Percentiles rank a stretch among this genome's conserved stretches.
Evolutionary conservation across 2,797 vertebrate species (phyloP).

Genomic region (Gymnopithys bicolor): DNA sequence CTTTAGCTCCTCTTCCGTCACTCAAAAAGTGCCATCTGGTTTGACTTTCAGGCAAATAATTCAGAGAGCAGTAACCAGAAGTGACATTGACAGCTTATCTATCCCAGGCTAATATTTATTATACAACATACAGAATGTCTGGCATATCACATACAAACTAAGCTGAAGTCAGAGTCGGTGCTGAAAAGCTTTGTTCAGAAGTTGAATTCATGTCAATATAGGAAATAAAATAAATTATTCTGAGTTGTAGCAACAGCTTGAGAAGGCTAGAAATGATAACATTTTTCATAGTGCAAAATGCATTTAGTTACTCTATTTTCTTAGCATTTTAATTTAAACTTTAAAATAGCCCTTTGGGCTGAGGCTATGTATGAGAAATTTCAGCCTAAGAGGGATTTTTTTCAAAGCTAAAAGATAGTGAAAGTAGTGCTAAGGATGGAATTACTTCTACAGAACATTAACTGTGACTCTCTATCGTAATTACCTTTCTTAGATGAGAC

Average conservation of each 20-base stretch:
- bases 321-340: conserved; percentile 1
- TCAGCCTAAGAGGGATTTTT: not conserved
- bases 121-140: not conserved
- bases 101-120: not conserved
- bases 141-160: not conserved
- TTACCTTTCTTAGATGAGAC: not conserved
- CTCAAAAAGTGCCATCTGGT: not conserved
- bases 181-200: not conserved
- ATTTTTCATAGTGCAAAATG: not conserved
- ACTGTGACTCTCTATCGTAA: not conserved
- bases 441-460: not conserved
- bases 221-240: not conserved
- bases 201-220: not conserved
- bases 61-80: not conserved
- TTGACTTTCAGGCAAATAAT: not conserved
- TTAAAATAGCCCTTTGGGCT: not conserved
- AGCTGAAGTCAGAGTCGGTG: not conserved
- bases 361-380: not conserved
- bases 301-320: not conserved
- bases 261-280: not conserved
- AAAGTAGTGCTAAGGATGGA: not conserved
- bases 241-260: not conserved
- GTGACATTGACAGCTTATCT: not conserved
- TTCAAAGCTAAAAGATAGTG: not conserved
- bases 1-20: not conserved